Conservation (phyloP, 2,888 invertebrate genomes). For the Caenorhabditis becei region DNA sequence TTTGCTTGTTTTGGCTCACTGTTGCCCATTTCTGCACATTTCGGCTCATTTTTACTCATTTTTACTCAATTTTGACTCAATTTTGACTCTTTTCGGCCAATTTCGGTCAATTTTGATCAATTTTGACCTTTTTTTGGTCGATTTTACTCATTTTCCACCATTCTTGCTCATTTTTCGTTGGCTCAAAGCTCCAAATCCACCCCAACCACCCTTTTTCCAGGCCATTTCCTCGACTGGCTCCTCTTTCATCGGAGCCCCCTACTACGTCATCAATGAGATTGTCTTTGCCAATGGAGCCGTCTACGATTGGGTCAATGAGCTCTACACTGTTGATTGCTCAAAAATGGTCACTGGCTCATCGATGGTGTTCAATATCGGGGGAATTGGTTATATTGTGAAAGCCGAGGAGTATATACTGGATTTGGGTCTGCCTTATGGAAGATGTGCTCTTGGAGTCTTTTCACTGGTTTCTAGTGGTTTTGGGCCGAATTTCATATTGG, state of each 20-base stretch:
- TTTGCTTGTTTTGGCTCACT: no score
- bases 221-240: slow-evolving; percentile 78
- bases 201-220: no score
- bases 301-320: slow-evolving; percentile 63
- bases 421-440: slow-evolving; percentile 67
- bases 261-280: slow-evolving; percentile 58
- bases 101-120: no score
- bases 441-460: slow-evolving; percentile 68
- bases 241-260: slow-evolving; percentile 72
- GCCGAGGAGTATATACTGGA: slow-evolving; percentile 75
- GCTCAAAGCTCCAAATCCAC: no score
- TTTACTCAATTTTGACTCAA: no score
- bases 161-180: no score
- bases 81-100: no score
- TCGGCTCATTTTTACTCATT: no score
- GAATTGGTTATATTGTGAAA: slow-evolving; percentile 67
- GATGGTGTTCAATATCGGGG: slow-evolving; percentile 71
- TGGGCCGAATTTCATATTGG: slow-evolving; percentile 68
- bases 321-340: slow-evolving; percentile 72
- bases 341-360: slow-evolving; percentile 10
- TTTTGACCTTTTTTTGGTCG: no score
- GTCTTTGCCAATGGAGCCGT: slow-evolving; percentile 53
- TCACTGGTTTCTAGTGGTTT: slow-evolving; percentile 57
- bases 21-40: no score
- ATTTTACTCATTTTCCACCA: no score